Evolutionary conservation across 2,113 vertebrate genomes (phyloP).

Genomic region (Octodon degus): DNA sequence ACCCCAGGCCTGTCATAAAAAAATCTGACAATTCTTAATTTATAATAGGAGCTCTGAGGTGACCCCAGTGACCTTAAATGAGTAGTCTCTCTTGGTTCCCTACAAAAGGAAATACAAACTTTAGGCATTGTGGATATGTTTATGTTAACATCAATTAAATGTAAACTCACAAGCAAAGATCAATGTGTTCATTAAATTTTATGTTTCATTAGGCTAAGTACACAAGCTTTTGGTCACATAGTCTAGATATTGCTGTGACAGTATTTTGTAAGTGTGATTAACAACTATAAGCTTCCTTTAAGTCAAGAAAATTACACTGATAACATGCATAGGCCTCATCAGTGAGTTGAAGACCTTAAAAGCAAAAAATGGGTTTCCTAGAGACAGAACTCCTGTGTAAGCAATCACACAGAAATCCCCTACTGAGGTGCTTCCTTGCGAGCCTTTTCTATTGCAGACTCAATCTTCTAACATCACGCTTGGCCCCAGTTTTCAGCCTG

Average conservation of each 20-base stretch:
- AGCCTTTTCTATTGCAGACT: not conserved
- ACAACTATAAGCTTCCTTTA: not conserved
- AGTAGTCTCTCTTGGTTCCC: not conserved
- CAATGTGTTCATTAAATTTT: not conserved
- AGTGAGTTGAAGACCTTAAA: not conserved
- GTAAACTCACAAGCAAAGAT: not conserved
- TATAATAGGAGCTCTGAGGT: not conserved
- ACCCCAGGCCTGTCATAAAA: not conserved
- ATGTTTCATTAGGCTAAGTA: not conserved
- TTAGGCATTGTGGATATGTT: not conserved
- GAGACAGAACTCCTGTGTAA: not conserved
- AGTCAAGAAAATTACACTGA: not conserved
- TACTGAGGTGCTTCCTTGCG: not conserved
- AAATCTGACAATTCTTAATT: not conserved
- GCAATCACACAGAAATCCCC: not conserved
- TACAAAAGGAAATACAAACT: not conserved
- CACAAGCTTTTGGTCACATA: not conserved
- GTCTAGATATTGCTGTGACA: not conserved
- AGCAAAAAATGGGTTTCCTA: not conserved
- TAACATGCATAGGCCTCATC: not conserved
- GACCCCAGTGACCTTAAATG: not conserved
- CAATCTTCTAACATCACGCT: not conserved
- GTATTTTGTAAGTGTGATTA: not conserved
- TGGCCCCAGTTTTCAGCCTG: not conserved
- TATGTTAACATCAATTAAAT: not conserved